These are phyloP conservation scores for Eupithecia exiguata DNA, from an alignment of 2,888 invertebrate genomes.

Conservation along the genomic window DNA sequence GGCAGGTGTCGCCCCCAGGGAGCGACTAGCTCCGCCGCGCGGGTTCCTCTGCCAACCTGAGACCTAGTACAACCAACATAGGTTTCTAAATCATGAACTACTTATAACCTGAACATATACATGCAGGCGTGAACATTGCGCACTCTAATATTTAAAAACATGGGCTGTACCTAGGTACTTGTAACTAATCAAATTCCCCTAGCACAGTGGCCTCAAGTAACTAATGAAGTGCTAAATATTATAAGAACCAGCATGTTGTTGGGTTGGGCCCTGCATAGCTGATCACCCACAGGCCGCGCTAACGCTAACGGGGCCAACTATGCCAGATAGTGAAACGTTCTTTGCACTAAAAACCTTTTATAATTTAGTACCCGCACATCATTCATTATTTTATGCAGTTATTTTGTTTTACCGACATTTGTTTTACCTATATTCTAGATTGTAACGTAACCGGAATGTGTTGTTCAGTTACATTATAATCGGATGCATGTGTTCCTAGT, in stretches of 20 bases:
- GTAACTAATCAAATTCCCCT: not conserved
- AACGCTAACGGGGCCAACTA: not conserved
- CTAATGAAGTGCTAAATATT: not conserved
- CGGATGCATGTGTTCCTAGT: not conserved
- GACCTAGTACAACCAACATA: too few relatives aligned
- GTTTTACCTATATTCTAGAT: not conserved
- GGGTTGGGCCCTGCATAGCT: not conserved
- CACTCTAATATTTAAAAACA: not conserved
- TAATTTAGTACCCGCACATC: slow-evolving; percentile 22
- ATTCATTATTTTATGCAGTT: slow-evolving; percentile 2
- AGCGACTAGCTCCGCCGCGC: not conserved
- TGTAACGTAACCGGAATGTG: not conserved
- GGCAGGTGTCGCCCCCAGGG: not conserved
- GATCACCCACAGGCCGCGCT: not conserved
- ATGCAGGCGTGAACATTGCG: too few relatives aligned
- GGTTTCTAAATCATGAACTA: too few relatives aligned
- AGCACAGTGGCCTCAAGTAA: too few relatives aligned
- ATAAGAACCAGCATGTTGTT: not conserved
- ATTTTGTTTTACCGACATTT: not conserved
- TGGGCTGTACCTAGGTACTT: not conserved
- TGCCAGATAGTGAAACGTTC: not conserved
- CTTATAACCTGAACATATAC: too few relatives aligned
- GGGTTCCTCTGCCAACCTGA: not conserved
- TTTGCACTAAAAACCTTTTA: slow-evolving; percentile 10
- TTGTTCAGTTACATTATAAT: not conserved